Percentiles rank a stretch among this genome's conserved stretches.
Evolutionary conservation across 2,888 invertebrate species (phyloP).

Genomic region (Cantharis flavilabris): DNA sequence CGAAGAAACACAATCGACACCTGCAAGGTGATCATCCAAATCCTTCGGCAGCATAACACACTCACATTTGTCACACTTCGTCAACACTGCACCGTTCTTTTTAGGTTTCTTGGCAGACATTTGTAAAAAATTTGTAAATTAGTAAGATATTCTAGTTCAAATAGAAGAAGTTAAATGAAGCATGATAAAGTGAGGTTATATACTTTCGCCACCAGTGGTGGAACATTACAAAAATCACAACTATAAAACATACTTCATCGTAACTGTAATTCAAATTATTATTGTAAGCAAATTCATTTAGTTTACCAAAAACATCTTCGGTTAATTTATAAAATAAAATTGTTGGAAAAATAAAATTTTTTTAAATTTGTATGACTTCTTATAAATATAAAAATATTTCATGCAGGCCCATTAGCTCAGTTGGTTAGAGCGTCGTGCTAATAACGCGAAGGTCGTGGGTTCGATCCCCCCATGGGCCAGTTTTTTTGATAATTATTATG

Average conservation of each 20-base stretch:
- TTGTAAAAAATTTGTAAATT: not conserved
- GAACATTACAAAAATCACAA: too few species aligned
- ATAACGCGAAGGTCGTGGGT: slow-evolving; percentile 78
- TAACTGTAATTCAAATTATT: too few species aligned
- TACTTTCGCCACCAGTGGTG: not conserved
- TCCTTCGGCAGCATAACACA: slow-evolving; percentile 64
- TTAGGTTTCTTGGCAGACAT: not conserved
- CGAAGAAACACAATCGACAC: slow-evolving; percentile 59
- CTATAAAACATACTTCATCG: too few species aligned
- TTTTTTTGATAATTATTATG: slow-evolving; percentile 40
- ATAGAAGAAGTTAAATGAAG: not conserved
- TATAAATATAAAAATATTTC: too few species aligned
- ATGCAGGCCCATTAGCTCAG: slow-evolving; percentile 71
- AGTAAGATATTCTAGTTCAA: not conserved
- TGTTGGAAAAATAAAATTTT: too few species aligned
- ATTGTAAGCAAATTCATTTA: too few species aligned
- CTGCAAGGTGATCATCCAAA: slow-evolving; percentile 58
- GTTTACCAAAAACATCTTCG: too few species aligned
- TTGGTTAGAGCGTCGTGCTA: slow-evolving; percentile 79
- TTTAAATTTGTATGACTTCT: too few species aligned
- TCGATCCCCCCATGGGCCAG: slow-evolving; percentile 75
- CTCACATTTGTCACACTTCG: slow-evolving; percentile 63
- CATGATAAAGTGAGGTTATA: not conserved
- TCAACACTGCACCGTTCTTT: not conserved
- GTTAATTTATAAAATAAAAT: too few species aligned